A percentile compares a stretch with the other conserved stretches of the same genome.
Conservation (phyloP, 1,140 invertebrate genomes). For the Drosophila micromelanica region DNA sequence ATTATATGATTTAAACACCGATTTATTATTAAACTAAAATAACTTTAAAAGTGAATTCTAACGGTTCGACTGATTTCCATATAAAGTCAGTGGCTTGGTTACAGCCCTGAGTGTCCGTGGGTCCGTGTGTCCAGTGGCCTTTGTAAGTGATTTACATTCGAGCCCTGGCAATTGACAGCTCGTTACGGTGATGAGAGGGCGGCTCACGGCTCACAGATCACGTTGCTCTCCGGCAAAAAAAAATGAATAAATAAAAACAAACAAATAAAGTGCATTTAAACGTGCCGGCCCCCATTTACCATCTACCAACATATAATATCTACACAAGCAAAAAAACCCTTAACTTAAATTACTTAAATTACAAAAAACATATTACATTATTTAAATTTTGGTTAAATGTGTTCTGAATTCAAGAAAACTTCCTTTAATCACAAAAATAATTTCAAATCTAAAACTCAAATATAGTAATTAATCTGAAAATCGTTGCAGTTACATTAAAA, state of each 20-base stretch:
- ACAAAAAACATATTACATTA: no score
- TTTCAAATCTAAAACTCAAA: no score
- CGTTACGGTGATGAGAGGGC: slow-evolving; percentile 49
- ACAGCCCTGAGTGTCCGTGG: background rate
- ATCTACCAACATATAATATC: slow-evolving; percentile 10
- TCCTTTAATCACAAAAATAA: no score
- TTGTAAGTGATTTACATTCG: slow-evolving; percentile 57
- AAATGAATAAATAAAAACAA: slow-evolving; percentile 44
- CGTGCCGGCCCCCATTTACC: slow-evolving; percentile 28
- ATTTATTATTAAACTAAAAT: no score
- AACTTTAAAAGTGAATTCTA: no score
- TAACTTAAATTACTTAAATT: no score
- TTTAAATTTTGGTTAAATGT: no score
- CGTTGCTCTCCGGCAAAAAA: slow-evolving; percentile 37
- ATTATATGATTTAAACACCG: no score
- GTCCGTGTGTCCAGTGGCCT: background rate
- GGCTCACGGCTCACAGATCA: slow-evolving; percentile 19
- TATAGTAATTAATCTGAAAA: no score
- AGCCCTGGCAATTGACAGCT: slow-evolving; percentile 56
- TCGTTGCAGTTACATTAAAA: no score
- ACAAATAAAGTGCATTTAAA: slow-evolving; percentile 69
- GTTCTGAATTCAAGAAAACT: no score
- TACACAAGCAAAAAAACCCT: background rate
- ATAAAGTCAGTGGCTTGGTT: background rate
- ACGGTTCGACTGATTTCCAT: no score